These are phyloP conservation scores for Nothobranchius furzeri DNA, from an alignment of 2,113 vertebrate genomes.

Conservation along the genomic window DNA sequence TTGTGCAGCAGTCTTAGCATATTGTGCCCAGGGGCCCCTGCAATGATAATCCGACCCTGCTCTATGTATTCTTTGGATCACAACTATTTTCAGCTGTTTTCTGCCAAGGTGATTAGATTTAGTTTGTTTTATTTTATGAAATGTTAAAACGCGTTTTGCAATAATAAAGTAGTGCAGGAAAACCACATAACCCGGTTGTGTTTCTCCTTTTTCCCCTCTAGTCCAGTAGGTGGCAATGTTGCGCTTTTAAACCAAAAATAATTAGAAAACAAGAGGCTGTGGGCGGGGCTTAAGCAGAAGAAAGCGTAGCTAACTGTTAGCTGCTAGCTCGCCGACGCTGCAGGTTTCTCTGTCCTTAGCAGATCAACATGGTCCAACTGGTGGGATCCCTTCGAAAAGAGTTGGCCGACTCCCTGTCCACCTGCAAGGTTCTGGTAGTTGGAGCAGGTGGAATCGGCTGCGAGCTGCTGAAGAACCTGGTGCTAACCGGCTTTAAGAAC, in stretches of 20 bases:
- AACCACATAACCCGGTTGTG: no score
- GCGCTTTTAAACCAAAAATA: rapidly evolving
- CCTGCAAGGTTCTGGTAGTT: constrained; percentile 87
- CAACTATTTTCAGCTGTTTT: no score
- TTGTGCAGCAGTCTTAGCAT: no score
- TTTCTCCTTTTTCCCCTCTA: no score
- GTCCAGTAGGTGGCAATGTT: neutral
- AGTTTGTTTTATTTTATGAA: no score
- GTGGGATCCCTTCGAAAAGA: constrained; percentile 86
- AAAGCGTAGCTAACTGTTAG: constrained; percentile 41
- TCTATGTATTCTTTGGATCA: no score
- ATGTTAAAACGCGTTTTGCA: no score
- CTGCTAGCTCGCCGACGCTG: constrained; percentile 44
- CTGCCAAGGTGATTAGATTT: no score
- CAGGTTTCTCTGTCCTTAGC: constrained; percentile 30
- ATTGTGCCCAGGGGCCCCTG: no score
- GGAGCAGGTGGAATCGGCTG: constrained; percentile 96
- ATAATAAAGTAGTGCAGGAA: no score
- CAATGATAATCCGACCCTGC: no score
- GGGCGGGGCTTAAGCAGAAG: constrained; percentile 11
- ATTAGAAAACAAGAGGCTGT: constrained; percentile 11
- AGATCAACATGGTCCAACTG: constrained; percentile 80
- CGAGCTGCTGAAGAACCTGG: constrained; percentile 93
- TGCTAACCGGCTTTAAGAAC: constrained; percentile 91
- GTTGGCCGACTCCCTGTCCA: constrained; percentile 86